Base-by-base conservation (phyloP, 2,888 invertebrate genomes). In the Orthosia incerta region DNA sequence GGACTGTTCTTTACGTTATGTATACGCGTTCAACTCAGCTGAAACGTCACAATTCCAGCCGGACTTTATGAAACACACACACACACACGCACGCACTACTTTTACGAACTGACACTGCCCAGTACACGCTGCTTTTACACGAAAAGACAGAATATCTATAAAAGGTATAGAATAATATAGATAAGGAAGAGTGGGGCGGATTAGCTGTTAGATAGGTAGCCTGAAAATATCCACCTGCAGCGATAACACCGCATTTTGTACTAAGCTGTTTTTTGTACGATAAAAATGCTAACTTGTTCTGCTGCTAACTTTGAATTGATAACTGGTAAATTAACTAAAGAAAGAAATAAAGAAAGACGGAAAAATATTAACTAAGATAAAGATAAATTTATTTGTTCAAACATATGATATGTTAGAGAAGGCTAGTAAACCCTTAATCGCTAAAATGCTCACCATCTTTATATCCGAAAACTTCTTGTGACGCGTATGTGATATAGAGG, bases 401-500 rank as follows among this genome's bases (percentile, higher is more conserved):
- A n/a, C n/a, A n/a, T n/a, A n/a, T n/a, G 7, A 39, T 45, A 39
- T 31, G 1, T 57, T 3, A 26, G 31, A 39, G n/a, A 39, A 20
- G 20, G n/a, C 3, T 12, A 18, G 18, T 5, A 12, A 31, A 61
- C 20, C n/a, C 23, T 18, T 26, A 59, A 26, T 46, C 11, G 23
- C 11, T 57, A n/a, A 51, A 81, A 4, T 15, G 3, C 93, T 92
- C 80, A 94, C 96, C 94, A 87, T 95, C 95, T 84, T 95, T 93
- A 76, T 94, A 96, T 16, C 98, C 99, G 91, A 99, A 99, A 86
- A 98, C 98, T 95, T 99, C 98, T 95, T 99, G 98, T 39, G 98
- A 98, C 0, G 99, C 98, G 90, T 99, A 99, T 0, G 98, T 98
- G 88, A 99, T 97, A 92, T 99, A 98, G 0, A 99, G 97, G 90